A percentile compares a stretch with the other conserved stretches of the same genome.
Evolutionary conservation across 2,113 vertebrate species (phyloP).

Genomic region (Pongo pygmaeus): DNA sequence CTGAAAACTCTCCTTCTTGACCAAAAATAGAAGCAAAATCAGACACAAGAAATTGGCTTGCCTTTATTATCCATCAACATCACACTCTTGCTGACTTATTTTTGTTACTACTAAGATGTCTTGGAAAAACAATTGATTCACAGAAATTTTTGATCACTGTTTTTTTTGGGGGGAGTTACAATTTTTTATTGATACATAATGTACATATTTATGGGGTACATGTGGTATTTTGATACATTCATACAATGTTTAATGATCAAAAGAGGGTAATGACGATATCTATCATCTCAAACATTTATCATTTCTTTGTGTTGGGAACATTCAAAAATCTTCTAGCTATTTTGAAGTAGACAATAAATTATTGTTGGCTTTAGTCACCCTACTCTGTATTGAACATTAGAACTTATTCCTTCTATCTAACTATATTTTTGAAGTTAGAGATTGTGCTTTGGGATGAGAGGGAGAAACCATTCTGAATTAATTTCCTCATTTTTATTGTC

Average conservation of each 20-base stretch:
- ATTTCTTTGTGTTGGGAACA: neutral
- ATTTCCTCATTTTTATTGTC: neutral
- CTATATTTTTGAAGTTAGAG: neutral
- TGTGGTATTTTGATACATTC: neutral
- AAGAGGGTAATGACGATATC: neutral
- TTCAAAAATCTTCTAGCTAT: neutral
- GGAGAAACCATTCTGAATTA: neutral
- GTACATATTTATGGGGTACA: neutral
- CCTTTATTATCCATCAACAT: neutral
- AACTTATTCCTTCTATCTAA: neutral
- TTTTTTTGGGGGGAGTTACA: neutral
- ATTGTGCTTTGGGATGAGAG: neutral
- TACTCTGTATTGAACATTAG: neutral
- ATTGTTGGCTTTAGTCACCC: neutral
- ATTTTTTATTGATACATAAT: neutral
- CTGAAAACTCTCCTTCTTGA: neutral
- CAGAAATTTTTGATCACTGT: neutral
- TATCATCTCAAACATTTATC: neutral
- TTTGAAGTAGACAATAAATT: neutral
- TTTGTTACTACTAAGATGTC: neutral
- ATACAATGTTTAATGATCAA: neutral
- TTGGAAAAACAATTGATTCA: neutral
- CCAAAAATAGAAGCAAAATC: conserved; percentile 12
- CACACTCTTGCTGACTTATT: neutral
- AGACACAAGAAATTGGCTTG: neutral